phyloP scores from a whole-genome alignment of 2,888 invertebrate genomes.

The Hartigia nigra region DNA sequence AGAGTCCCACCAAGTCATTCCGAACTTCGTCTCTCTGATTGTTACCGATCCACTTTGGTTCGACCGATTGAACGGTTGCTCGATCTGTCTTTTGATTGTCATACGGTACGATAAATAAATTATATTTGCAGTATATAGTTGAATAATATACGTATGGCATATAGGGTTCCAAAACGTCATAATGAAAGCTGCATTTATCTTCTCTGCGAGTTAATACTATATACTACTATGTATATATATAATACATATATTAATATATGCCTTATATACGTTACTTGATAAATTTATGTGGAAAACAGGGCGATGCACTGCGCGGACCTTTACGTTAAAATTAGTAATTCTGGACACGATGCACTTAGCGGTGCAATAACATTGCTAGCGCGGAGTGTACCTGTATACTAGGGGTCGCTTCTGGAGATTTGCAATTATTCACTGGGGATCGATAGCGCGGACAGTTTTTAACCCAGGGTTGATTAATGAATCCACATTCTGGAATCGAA shows the following conservation, averaged over 20 bases:
- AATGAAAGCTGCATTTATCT: not conserved
- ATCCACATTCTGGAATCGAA: constrained; percentile 49
- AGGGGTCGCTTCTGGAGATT: constrained; percentile 28
- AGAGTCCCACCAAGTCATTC: constrained; percentile 35
- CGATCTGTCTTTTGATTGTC: constrained; percentile 62
- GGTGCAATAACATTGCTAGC: not conserved
- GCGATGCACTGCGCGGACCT: not conserved
- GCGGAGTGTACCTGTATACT: constrained; percentile 16
- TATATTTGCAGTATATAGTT: constrained; percentile 29
- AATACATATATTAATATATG: not conserved
- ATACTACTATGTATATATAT: not conserved
- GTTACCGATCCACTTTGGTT: constrained; percentile 8
- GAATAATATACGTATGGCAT: not conserved
- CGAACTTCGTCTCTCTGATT: constrained; percentile 32
- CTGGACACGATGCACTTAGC: not conserved
- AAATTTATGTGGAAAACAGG: not conserved
- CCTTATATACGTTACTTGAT: not conserved
- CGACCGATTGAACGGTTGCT: constrained; percentile 18
- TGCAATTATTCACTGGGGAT: constrained; percentile 35
- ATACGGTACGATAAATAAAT: constrained; percentile 58
- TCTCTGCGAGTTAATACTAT: not conserved
- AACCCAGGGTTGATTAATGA: constrained; percentile 50
- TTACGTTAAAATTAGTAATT: not conserved
- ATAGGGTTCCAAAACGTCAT: not conserved
- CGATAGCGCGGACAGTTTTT: constrained; percentile 44